These are phyloP conservation scores for Scotopteryx bipunctaria DNA, from an alignment of 2,888 invertebrate genomes.

Conservation along the genomic window DNA sequence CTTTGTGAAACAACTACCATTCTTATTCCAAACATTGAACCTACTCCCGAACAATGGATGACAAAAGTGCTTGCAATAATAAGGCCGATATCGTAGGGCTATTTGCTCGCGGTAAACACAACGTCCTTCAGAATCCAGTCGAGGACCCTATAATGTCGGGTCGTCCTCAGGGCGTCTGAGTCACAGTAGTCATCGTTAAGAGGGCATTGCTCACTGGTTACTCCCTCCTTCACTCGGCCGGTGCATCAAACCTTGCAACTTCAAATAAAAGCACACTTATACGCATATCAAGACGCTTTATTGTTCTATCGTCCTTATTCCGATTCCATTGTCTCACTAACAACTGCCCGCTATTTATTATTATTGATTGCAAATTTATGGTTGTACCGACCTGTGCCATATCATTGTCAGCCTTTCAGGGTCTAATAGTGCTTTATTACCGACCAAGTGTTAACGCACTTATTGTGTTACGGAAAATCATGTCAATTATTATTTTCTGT, in stretches of 20 bases:
- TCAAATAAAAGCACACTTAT: constrained; percentile 62
- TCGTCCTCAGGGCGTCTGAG: constrained; percentile 80
- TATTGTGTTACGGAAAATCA: constrained; percentile 45
- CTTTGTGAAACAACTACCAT: constrained; percentile 11
- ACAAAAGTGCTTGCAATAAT: constrained; percentile 43
- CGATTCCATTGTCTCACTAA: constrained; percentile 68
- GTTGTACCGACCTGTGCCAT: constrained; percentile 47
- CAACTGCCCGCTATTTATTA: constrained; percentile 57
- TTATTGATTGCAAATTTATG: constrained; percentile 75
- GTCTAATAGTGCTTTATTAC: constrained; percentile 38
- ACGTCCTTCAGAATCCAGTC: constrained; percentile 77
- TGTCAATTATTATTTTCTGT: constrained; percentile 39
- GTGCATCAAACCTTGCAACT: constrained; percentile 59
- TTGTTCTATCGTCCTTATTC: constrained; percentile 76
- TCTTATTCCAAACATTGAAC: constrained; percentile 25
- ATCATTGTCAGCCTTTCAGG: constrained; percentile 65
- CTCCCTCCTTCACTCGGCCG: constrained; percentile 65
- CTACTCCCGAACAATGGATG: constrained; percentile 32
- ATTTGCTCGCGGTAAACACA: constrained; percentile 64
- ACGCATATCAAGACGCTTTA: constrained; percentile 65
- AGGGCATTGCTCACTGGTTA: constrained; percentile 79
- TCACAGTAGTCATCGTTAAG: constrained; percentile 79
- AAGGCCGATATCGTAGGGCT: constrained; percentile 54
- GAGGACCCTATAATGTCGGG: constrained; percentile 79
- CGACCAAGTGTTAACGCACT: constrained; percentile 26